These are phyloP conservation scores for Grammomys surdaster DNA, from an alignment of 2,113 vertebrate species.

Conservation along the genomic window DNA sequence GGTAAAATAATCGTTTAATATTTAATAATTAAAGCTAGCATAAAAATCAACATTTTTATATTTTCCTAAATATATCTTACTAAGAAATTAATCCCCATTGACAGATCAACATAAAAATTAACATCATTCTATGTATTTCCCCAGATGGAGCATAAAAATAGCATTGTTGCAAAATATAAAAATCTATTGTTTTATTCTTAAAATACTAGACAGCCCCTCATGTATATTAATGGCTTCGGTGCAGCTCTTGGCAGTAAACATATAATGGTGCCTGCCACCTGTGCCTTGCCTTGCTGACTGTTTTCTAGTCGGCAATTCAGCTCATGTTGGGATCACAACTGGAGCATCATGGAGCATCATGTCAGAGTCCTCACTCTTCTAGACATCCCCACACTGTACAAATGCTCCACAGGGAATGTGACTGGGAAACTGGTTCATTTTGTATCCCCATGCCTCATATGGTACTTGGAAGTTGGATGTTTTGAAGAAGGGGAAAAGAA, in stretches of 20 bases:
- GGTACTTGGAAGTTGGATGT: background rate
- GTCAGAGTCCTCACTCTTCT: background rate
- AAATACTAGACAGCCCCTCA: background rate
- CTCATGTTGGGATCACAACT: background rate
- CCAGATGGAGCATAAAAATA: background rate
- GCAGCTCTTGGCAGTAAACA: background rate
- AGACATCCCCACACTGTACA: background rate
- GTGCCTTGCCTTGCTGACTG: background rate
- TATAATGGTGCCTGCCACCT: background rate
- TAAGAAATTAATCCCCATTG: background rate
- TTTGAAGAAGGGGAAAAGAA: background rate
- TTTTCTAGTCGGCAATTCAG: background rate
- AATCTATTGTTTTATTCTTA: background rate
- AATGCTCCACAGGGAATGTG: too few relatives aligned
- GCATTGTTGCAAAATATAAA: background rate
- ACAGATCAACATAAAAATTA: background rate
- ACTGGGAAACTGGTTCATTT: background rate
- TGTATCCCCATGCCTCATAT: background rate
- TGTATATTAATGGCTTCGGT: background rate
- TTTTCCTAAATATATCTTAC: constrained; percentile 33
- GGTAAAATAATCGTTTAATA: background rate
- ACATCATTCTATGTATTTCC: background rate
- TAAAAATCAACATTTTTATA: constrained; percentile 8
- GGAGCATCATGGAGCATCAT: too few relatives aligned
- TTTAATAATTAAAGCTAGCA: background rate